Evolutionary conservation across 2,888 invertebrate species (phyloP), one percentile per base, ranked within the genome.

Genomic region (Polydrusus pterygomalis): DNA sequence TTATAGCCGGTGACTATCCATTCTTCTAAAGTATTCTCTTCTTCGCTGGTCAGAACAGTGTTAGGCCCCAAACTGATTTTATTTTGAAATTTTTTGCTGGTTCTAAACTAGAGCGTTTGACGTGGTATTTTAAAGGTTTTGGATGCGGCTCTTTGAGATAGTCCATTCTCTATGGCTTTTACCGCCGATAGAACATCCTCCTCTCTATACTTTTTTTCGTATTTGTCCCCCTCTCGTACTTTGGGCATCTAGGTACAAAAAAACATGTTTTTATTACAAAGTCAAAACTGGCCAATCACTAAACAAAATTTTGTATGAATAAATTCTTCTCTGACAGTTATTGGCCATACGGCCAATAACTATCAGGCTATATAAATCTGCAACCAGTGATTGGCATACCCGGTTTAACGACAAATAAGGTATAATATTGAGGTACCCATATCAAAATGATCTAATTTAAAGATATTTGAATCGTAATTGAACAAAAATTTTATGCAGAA

Each of bases 281-380:
- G 2, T 7, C 3, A 43, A 13, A 43, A 43, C 2, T 43, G 30
- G 30, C 30, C 30, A 30, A 30, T 30, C 30, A 30, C 30, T 30
- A 7, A 30, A 30, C 30, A 30, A 30, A 2, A 30, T 30, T 30
- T 30, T 30, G 5, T 7, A 43, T 3, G 3, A 10, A 43, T 43
- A 43, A 43, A 43, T 43, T 43, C 10, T 43, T 7, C n/a, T 43
- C n/a, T 43, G 10, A 43, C 43, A 43, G n/a, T 43, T 13, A 43
- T 17, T 47, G 47, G n/a, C 47, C 47, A 15, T 17, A 47, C n/a
- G 47, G 15, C 47, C 47, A 47, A 47, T 47, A n/a, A 47, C 47
- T 47, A 17, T 47, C 47, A 43, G 40, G 40, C 10, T 5, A 10
- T 43, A 10, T 43, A 43, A 43, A 43, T 43, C 40, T 7, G 40